These are phyloP conservation scores for Ctenodactylus gundi DNA, from an alignment of 2,113 vertebrate genomes.

Conservation along the genomic window DNA sequence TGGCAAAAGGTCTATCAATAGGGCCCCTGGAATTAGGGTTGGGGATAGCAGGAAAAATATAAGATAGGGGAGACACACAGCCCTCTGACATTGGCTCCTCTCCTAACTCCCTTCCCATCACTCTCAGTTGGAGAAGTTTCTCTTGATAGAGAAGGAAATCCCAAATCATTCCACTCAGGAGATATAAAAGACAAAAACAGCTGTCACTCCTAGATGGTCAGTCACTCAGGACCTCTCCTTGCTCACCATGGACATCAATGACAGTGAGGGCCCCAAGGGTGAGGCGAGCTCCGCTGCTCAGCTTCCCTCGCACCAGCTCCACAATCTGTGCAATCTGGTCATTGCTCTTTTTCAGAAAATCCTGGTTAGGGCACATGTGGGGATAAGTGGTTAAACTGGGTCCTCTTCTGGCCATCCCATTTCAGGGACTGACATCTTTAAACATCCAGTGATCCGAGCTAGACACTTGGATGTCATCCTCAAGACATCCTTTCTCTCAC, in stretches of 20 bases:
- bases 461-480: neutral
- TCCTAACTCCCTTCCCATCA: neutral
- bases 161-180: neutral
- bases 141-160: neutral
- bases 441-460: neutral
- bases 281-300: constrained; percentile 90
- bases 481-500: neutral
- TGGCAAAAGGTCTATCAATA: neutral
- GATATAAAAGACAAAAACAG: neutral
- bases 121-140: neutral
- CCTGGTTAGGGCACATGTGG: constrained; percentile 78
- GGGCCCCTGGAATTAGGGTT: neutral
- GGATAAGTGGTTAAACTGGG: neutral
- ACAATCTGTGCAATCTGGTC: constrained; percentile 92
- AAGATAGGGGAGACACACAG: neutral
- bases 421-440: neutral
- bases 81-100: neutral
- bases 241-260: constrained; percentile 94
- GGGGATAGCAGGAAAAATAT: neutral
- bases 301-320: constrained; percentile 92
- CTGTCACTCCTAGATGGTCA: neutral
- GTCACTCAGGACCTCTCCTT: neutral
- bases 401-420: neutral
- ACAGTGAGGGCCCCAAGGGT: constrained; percentile 93
- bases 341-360: constrained; percentile 91